Evolutionary conservation across 1,140 invertebrate genomes (phyloP).

Genomic region (Stegodyphus mimosarum): DNA sequence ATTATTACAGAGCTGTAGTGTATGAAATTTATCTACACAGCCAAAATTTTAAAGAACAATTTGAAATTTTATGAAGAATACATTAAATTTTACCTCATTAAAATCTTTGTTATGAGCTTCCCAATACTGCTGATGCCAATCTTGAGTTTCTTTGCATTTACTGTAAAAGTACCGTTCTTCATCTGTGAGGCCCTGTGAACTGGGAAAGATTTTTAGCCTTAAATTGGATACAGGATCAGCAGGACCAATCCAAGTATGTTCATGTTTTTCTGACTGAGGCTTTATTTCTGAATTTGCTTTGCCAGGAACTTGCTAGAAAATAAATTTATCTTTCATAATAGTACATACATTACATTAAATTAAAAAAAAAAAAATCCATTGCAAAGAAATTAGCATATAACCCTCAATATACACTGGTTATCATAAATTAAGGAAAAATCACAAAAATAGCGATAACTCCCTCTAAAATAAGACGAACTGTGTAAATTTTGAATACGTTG

Average conservation of each 20-base stretch:
- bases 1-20: no score
- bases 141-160: constrained; percentile 4
- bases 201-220: constrained; percentile 19
- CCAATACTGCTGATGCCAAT: constrained; percentile 39
- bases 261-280: background rate
- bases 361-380: no score
- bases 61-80: no score
- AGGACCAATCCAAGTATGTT: constrained; percentile 29
- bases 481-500: no score
- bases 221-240: constrained; percentile 29
- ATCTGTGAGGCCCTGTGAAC: background rate
- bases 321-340: background rate
- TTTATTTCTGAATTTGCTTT: background rate
- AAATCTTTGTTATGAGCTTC: constrained; percentile 37
- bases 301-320: background rate
- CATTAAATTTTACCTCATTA: constrained; percentile 4
- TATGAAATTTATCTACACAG: no score
- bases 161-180: constrained; percentile 21
- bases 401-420: no score
- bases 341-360: no score
- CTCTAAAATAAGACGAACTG: no score
- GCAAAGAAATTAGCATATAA: no score
- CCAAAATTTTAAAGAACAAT: no score
- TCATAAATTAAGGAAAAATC: no score
- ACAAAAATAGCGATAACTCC: no score